A percentile compares a stretch with the other conserved stretches of the same genome.
Conservation (phyloP, 2,113 vertebrate genomes). For the Athene noctua region DNA sequence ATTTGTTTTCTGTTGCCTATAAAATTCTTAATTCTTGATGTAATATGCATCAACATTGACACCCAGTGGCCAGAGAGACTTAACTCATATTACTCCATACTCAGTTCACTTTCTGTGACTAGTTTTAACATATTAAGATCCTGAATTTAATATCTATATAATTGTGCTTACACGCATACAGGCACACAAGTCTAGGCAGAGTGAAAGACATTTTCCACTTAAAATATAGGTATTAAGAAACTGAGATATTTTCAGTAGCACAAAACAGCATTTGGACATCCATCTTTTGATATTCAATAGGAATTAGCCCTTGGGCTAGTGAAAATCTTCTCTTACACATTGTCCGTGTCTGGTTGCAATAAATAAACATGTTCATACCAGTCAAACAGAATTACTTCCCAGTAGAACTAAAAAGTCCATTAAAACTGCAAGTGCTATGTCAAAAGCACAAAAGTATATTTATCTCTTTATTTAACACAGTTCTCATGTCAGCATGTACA, state of each 20-base stretch:
- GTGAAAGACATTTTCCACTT: not conserved
- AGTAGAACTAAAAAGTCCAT: not conserved
- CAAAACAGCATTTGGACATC: not conserved
- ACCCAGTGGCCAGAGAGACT: not conserved
- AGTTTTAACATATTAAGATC: not conserved
- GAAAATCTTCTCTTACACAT: not conserved
- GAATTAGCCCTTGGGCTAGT: not conserved
- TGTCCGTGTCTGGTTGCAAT: not conserved
- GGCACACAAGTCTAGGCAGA: not conserved
- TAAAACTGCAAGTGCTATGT: not conserved
- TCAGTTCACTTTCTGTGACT: not conserved
- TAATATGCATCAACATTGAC: not conserved
- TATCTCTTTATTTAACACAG: not conserved
- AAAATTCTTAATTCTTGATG: constrained; percentile 3
- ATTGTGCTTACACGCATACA: not conserved
- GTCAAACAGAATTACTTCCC: not conserved
- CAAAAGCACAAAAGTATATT: not conserved
- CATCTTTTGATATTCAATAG: not conserved
- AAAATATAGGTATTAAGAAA: not conserved
- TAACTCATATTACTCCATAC: not conserved
- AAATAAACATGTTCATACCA: not conserved
- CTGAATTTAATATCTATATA: not conserved
- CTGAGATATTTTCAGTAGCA: not conserved
- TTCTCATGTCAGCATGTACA: not conserved
- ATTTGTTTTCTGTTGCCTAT: not conserved